Base-by-base conservation (phyloP, 2,888 invertebrate genomes). In the Stenichneumon culpator region DNA sequence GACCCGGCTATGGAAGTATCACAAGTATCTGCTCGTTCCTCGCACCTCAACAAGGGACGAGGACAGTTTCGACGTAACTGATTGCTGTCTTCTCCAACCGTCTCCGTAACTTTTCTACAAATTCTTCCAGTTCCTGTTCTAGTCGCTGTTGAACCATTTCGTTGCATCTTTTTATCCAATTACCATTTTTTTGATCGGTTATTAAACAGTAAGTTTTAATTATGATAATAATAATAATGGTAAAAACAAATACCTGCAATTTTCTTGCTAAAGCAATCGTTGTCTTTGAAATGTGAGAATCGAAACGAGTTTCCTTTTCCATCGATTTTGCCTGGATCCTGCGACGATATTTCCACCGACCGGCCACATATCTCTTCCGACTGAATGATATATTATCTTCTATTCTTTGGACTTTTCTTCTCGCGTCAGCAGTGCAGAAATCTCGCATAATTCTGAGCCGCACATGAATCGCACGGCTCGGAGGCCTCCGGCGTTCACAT, bases 21-120 rank as follows among this genome's bases (percentile, higher is more conserved):
- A 54, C 44, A n/a, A 6, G 32, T 47, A 70, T 60, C 14, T 67
- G 9, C 32, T 44, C 19, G 54, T 44, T 73, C 9, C 19, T 80
- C 39, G 72, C 73, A 74, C 60, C 63, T 50, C 47, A 28, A 67
- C 73, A 25, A 44, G 19, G 67, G 80, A 73, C 65, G 52, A 63
- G 72, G 79, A 79, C 72, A 79, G 44, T 79, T 65, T 73, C 22
- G 44, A 73, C 25, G 50, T 65, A 19, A 54, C 54, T 22, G 54
- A 54, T 54, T 54, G 22, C 54, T 11, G 11, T 54, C 22, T 54
- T 54, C 19, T 22, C 19, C 54, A 54, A 54, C 54, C 19, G 19
- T 19, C 19, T 54, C 11, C 54, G 22, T 22, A 22, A 54, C 9
- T 22, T 54, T 22, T 7, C 22, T 7, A 22, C 54, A 11, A 16